phyloP scores from a whole-genome alignment of 2,113 vertebrate genomes.

The Tamias sibiricus region DNA sequence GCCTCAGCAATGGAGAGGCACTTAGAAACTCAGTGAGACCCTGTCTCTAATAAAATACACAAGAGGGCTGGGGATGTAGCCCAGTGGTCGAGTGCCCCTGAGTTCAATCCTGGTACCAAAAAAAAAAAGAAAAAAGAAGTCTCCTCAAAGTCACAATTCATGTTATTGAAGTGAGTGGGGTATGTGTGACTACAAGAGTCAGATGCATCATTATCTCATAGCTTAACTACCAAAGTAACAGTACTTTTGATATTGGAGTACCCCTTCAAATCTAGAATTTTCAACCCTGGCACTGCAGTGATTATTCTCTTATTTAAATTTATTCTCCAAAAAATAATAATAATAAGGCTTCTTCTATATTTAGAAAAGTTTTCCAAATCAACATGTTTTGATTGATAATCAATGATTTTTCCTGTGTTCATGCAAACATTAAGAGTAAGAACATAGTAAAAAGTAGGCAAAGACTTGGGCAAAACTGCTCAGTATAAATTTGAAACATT shows the following conservation, averaged over 20 bases:
- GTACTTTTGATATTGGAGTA: neutral
- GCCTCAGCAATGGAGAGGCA: too few species aligned
- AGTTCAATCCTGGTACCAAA: too few species aligned
- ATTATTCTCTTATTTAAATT: neutral
- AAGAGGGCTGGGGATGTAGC: too few species aligned
- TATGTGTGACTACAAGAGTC: neutral
- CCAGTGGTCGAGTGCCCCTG: too few species aligned
- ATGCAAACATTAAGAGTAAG: neutral
- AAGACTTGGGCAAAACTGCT: neutral
- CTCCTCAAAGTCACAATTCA: neutral
- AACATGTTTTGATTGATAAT: neutral
- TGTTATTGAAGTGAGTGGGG: neutral
- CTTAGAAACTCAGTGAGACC: too few species aligned
- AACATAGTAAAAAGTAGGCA: neutral
- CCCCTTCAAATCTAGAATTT: conserved; percentile 12
- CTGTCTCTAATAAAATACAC: too few species aligned
- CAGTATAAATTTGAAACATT: neutral
- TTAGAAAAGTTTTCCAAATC: conserved; percentile 38
- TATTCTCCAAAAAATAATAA: neutral
- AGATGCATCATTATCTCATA: neutral
- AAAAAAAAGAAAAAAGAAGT: conserved; percentile 30
- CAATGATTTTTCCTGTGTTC: neutral
- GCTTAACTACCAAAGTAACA: neutral
- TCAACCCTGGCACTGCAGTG: neutral
- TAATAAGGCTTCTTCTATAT: neutral